phyloP scores from a whole-genome alignment of 2,113 vertebrate species.

The Saimiri boliviensis region DNA sequence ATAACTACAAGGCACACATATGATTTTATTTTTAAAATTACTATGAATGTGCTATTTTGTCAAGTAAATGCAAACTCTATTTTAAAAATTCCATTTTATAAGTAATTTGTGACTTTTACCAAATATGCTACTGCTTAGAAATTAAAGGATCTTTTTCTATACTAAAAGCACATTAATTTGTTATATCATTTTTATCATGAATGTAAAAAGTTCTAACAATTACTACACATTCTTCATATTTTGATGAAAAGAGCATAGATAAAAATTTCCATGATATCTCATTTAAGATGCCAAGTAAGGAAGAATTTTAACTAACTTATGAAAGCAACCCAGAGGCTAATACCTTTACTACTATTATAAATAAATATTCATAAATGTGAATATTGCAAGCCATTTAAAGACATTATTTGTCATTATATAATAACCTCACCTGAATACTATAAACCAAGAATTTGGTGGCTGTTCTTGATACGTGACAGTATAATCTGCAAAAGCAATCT shows the following conservation, averaged over 20 bases:
- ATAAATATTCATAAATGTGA: not conserved
- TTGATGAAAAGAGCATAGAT: not conserved
- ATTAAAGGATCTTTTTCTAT: not conserved
- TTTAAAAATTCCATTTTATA: not conserved
- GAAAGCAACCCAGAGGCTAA: not conserved
- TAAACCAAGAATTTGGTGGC: constrained; percentile 87
- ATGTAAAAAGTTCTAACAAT: not conserved
- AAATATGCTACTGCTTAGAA: not conserved
- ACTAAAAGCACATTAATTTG: not conserved
- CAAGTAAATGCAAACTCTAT: not conserved
- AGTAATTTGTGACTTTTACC: not conserved
- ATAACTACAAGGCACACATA: not conserved
- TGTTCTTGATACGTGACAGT: constrained; percentile 84
- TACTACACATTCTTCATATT: not conserved
- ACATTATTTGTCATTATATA: not conserved
- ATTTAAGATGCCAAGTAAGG: not conserved
- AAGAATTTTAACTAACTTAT: not conserved
- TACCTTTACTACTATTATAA: not conserved
- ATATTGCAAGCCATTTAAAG: not conserved
- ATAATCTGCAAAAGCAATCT: constrained; percentile 88
- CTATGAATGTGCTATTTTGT: not conserved
- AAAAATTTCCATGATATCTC: not conserved
- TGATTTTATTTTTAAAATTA: not conserved
- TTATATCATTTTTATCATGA: not conserved
- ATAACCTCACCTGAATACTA: constrained; percentile 92